A percentile compares a stretch with the other conserved stretches of the same genome.
phyloP scores from a whole-genome alignment of 2,888 invertebrate species.

The Margaritifera margaritifera region DNA sequence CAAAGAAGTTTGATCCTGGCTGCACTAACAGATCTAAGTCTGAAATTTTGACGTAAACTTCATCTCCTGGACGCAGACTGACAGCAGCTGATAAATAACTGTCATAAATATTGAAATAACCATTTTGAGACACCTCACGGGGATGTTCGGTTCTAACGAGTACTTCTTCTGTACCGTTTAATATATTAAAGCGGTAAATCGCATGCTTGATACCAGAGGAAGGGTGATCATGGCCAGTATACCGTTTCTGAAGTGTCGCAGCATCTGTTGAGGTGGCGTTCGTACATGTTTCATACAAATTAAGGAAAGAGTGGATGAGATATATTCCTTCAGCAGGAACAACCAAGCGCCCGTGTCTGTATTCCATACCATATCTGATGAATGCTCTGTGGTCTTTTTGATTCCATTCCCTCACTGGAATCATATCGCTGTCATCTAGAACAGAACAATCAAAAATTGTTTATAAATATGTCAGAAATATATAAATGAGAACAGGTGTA shows the following conservation, averaged over 20 bases:
- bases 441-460: too few species aligned
- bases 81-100: slow-evolving; percentile 4
- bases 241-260: too few species aligned
- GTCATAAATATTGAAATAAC: slow-evolving; percentile 1
- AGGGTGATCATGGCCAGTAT: too few species aligned
- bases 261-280: neutral
- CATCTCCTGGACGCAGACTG: slow-evolving; percentile 6
- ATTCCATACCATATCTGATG: slow-evolving; percentile 6
- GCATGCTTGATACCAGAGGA: neutral
- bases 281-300: neutral
- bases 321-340: slow-evolving; percentile 5
- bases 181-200: slow-evolving; percentile 5
- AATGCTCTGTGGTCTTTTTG: too few species aligned
- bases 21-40: too few species aligned
- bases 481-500: too few species aligned
- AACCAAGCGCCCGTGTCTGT: neutral
- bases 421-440: too few species aligned
- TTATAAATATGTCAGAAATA: too few species aligned
- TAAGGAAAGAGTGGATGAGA: slow-evolving; percentile 7
- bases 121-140: neutral
- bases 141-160: slow-evolving; percentile 1
- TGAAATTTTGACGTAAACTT: slow-evolving; percentile 12
- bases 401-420: too few species aligned
- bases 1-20: too few species aligned
- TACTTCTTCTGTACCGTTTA: neutral